Conservation (phyloP, 1,140 invertebrate species). For the Archivesica marissinica region DNA sequence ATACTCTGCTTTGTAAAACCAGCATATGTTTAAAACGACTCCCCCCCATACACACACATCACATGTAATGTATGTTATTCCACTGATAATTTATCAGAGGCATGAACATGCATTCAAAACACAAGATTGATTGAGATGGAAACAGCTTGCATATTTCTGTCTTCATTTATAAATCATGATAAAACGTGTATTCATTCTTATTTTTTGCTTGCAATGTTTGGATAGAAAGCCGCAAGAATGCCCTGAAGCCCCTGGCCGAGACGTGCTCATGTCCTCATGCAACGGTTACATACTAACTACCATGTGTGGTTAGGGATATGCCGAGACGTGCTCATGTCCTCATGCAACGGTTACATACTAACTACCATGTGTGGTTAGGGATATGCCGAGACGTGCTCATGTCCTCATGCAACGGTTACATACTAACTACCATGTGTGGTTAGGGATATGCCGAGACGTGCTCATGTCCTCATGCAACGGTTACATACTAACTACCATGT, state of each 20-base stretch:
- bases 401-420: neutral
- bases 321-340: neutral
- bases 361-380: slow-evolving; percentile 2
- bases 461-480: neutral
- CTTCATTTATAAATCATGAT: neutral
- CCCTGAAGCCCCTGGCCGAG: no score
- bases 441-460: neutral
- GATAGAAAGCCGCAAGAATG: neutral
- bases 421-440: slow-evolving; percentile 5
- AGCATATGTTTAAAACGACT: no score
- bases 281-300: neutral
- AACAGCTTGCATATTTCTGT: neutral
- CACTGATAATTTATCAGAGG: no score
- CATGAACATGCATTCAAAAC: slow-evolving; percentile 2
- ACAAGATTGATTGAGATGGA: neutral
- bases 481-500: neutral
- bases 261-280: neutral
- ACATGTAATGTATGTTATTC: no score
- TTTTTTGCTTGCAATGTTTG: neutral
- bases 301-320: neutral
- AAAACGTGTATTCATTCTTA: slow-evolving; percentile 1
- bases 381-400: neutral
- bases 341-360: neutral
- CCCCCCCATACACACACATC: no score
- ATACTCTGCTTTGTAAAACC: no score